Conservation (phyloP, 35 echinoderm and acorn worm genomes). For the Chiridota heheva region DNA sequence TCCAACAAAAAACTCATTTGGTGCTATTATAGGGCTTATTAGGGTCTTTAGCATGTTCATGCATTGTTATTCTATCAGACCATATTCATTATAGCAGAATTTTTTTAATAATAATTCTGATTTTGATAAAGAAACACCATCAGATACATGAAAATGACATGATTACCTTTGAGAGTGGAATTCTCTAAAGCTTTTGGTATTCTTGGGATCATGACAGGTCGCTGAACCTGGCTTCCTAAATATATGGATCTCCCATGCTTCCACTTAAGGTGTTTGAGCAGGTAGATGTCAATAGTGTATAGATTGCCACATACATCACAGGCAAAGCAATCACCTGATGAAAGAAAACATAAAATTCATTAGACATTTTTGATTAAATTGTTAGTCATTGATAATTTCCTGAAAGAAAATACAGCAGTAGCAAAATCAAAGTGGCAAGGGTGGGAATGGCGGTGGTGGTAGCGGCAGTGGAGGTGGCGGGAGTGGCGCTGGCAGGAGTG, state of each 20-base stretch:
- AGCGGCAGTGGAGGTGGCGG: too few species aligned
- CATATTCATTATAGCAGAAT: background rate
- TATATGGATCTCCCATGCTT: constrained; percentile 28
- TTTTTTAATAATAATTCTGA: background rate
- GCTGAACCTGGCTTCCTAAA: background rate
- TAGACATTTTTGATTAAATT: background rate
- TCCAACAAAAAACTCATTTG: too few species aligned
- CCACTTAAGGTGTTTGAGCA: constrained; percentile 39
- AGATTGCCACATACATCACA: constrained; percentile 20
- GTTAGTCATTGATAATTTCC: background rate
- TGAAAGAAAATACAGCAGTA: too few species aligned
- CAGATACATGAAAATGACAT: background rate
- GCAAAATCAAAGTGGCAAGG: too few species aligned
- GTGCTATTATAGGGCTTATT: too few species aligned
- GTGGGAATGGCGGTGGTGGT: too few species aligned
- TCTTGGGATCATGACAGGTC: background rate
- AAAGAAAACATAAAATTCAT: background rate
- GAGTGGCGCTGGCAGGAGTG: too few species aligned
- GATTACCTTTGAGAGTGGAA: constrained; percentile 16
- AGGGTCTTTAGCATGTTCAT: too few species aligned
- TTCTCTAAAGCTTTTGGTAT: too few species aligned
- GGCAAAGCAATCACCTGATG: constrained; percentile 1
- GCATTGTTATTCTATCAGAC: too few species aligned
- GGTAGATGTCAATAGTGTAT: constrained; percentile 35
- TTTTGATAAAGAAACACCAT: background rate